Percentiles rank a stretch among this genome's conserved stretches.
phyloP scores from a whole-genome alignment of 2,113 vertebrate genomes.

The Illadopsis cleaveri region DNA sequence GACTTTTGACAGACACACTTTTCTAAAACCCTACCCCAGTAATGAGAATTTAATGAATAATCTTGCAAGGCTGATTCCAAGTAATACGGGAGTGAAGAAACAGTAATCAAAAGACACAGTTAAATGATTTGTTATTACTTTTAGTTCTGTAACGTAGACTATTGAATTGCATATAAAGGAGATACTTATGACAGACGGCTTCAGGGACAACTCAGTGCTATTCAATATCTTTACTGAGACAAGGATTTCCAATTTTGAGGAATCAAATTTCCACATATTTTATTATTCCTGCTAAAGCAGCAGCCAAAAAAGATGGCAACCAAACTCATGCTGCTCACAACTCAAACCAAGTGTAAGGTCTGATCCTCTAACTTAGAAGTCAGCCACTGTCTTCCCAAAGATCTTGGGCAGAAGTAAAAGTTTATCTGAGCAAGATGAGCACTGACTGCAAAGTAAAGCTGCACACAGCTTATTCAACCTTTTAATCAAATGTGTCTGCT shows the following conservation, averaged over 20 bases:
- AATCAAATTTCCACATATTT: neutral
- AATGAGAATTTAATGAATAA: neutral
- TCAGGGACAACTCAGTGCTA: neutral
- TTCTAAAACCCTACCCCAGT: neutral
- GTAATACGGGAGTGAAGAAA: neutral
- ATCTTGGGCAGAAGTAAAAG: neutral
- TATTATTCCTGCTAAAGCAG: neutral
- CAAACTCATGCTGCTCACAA: neutral
- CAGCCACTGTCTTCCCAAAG: neutral
- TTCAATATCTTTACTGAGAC: neutral
- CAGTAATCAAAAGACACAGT: neutral
- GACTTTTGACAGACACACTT: neutral
- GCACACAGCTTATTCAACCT: neutral
- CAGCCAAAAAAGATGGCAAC: neutral
- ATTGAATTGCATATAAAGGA: neutral
- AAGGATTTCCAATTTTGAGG: neutral
- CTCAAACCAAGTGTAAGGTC: neutral
- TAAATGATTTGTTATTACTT: neutral
- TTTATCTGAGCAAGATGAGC: neutral
- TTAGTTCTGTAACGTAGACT: neutral
- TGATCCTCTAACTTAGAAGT: neutral
- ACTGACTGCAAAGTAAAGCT: neutral
- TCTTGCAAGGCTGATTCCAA: neutral
- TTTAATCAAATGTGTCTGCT: neutral
- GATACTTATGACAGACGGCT: neutral